Conservation (phyloP, 2,888 invertebrate genomes). For the Erebia palarica region DNA sequence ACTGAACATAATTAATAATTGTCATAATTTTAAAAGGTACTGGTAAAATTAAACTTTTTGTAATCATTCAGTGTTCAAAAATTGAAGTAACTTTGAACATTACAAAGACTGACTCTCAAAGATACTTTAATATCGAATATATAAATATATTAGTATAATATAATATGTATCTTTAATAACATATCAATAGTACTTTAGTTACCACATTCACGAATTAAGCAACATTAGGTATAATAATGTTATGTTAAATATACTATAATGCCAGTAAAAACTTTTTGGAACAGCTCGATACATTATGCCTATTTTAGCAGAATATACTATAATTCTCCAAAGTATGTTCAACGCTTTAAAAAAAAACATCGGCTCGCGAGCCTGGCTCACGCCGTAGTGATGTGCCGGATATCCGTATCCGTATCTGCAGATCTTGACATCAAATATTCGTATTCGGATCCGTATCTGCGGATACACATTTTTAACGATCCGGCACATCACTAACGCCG, state of each 20-base stretch:
- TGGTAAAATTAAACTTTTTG: not conserved
- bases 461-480: too few relatives aligned
- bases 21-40: not conserved
- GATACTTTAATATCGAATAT: not conserved
- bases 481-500: not conserved
- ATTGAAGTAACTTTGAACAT: not conserved
- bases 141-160: not conserved
- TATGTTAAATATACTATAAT: not conserved
- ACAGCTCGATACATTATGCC: not conserved
- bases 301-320: not conserved
- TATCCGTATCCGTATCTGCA: too few relatives aligned
- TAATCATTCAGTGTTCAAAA: not conserved
- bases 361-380: not conserved
- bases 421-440: too few relatives aligned
- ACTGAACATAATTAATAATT: too few relatives aligned
- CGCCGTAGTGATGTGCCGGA: too few relatives aligned
- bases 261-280: slow-evolving; percentile 6
- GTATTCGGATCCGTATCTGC: too few relatives aligned
- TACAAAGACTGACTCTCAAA: not conserved
- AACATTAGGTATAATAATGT: slow-evolving; percentile 8
- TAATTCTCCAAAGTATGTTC: not conserved
- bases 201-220: slow-evolving; percentile 16
- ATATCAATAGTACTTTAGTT: slow-evolving; percentile 14
- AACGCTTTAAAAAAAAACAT: not conserved
- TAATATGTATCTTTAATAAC: not conserved